Percentiles rank a stretch among this genome's conserved stretches.
phyloP scores from a whole-genome alignment of 2,113 vertebrate genomes.

The Pachycephala philippinensis region DNA sequence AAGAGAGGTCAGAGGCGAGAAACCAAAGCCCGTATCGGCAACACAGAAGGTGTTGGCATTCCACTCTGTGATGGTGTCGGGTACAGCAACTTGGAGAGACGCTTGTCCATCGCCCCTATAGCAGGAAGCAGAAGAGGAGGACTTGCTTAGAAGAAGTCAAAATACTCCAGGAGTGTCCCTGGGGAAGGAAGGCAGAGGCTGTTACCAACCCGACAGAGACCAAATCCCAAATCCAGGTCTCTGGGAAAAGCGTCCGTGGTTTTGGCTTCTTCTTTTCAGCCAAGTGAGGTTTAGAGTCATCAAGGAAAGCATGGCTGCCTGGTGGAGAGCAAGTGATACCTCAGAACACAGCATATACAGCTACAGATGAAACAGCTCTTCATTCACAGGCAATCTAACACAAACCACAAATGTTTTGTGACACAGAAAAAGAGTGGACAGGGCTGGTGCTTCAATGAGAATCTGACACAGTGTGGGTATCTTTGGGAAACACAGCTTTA shows the following conservation, averaged over 20 bases:
- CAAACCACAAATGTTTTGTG: neutral
- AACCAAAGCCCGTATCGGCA: conserved; percentile 76
- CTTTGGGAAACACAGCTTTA: neutral
- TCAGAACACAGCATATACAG: neutral
- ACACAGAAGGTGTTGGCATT: conserved; percentile 80
- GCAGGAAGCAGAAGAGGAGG: neutral
- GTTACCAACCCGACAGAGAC: conserved; percentile 75
- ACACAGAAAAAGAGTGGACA: neutral
- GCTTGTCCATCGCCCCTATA: conserved; percentile 42
- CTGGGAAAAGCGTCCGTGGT: conserved; percentile 72
- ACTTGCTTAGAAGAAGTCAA: neutral
- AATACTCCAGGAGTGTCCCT: neutral
- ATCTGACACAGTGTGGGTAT: neutral
- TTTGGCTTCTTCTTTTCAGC: neutral
- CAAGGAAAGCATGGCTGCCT: neutral
- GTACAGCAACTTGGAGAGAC: conserved; percentile 61
- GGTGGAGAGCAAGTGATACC: neutral
- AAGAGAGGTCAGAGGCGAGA: conserved; percentile 68
- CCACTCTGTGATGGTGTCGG: conserved; percentile 89
- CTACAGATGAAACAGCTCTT: neutral
- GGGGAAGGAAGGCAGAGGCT: neutral
- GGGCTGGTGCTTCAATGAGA: neutral
- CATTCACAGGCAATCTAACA: neutral
- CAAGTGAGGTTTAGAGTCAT: neutral
- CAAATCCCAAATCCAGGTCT: conserved; percentile 87